These are phyloP conservation scores for Leuciscus waleckii DNA, from an alignment of 2,797 vertebrate genomes.

Conservation along the genomic window DNA sequence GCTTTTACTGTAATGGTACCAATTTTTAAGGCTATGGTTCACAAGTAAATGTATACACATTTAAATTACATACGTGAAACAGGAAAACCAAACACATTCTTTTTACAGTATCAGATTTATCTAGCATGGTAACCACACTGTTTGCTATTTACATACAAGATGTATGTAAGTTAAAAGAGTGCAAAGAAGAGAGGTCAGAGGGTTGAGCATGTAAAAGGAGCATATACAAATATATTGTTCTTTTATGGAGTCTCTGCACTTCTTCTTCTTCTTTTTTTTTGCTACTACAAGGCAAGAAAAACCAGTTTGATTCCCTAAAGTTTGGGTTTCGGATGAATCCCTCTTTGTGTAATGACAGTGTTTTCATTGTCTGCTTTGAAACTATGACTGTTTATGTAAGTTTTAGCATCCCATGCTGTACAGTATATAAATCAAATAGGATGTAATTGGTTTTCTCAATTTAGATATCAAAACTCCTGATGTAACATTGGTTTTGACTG, in stretches of 20 bases:
- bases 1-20: neutral
- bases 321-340: slow-evolving; percentile 5
- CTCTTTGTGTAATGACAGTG: neutral
- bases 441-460: neutral
- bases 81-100: neutral
- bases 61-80: neutral
- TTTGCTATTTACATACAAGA: neutral
- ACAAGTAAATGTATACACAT: neutral
- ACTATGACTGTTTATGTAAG: slow-evolving; percentile 13
- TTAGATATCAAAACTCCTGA: neutral
- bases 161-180: neutral
- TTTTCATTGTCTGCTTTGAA: slow-evolving; percentile 8
- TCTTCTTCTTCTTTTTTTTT: neutral
- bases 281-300: neutral
- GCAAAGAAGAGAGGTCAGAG: neutral
- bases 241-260: neutral
- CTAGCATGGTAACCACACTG: neutral
- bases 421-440: neutral
- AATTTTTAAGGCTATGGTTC: neutral
- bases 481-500: neutral
- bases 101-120: neutral
- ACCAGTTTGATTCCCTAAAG: neutral
- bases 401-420: neutral
- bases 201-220: neutral
- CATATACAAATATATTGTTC: neutral